Evolutionary conservation across 2,888 invertebrate species (phyloP), one percentile per base, ranked within the genome.

Genomic region (Mactromeris polynyma): DNA sequence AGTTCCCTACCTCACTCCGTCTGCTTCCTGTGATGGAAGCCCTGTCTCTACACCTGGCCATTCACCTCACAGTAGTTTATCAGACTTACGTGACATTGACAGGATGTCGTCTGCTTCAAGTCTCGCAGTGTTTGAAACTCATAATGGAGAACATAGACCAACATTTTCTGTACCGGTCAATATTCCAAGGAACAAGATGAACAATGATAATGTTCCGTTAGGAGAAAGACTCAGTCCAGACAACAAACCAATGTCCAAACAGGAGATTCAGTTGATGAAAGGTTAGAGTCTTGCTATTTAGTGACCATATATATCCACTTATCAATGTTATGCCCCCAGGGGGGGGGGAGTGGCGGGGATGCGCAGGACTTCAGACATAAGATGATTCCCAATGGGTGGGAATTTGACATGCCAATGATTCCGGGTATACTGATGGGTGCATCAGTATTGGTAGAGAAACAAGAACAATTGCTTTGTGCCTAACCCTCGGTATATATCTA

Each of bases 31-130:
- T 46, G 95, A 95, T 73, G 95, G 95, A 9, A 95, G 95, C 83
- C 95, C 95, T 11, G 95, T 95, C 2, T 95, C 94, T 69, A 95
- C 95, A 4, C 95, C 95, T 14, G 93, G 94, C 33, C 94, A 95
- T 83, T 94, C 95, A 21, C 95, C 94, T 0, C 92, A 93, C 85
- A 93, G 93, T 90, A 95, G 95, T 87, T 87, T 94, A 81, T 90
- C 92, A 33, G 94, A 95, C 81, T 87, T 93, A 11, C 87, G 91
- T 46, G 89, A 92, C 77, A 86, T 93, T 78, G 89, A 91, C 54
- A 80, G 84, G 11, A 89, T 88, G 51, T 82, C 79, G 31, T 81
- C 42, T 33, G 83, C 81, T 17, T 81, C 40, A 19, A 40, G 31
- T n/a, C 26, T 46, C 14, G 2, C 26, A 26, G 79, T 69, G 69